phyloP scores from a whole-genome alignment of 2,888 invertebrate genomes.

The Cremastobaeus sp. region DNA sequence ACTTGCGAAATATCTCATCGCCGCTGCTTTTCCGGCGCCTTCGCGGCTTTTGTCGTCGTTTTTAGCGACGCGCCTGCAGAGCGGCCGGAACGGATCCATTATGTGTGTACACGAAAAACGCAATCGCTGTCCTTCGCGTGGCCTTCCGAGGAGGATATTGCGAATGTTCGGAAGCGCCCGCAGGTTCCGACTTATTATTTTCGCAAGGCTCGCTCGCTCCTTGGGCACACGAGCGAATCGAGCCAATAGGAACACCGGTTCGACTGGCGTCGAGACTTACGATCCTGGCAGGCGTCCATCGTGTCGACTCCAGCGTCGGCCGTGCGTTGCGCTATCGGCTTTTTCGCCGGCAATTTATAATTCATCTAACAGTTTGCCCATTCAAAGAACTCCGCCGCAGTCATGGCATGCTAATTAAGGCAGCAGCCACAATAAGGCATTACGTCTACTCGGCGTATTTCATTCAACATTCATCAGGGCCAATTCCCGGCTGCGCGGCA shows the following conservation, averaged over 20 bases:
- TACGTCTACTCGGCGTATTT: background rate
- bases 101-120: slow-evolving; percentile 50
- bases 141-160: slow-evolving; percentile 40
- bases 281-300: slow-evolving; percentile 55
- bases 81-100: slow-evolving; percentile 68
- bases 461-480: background rate
- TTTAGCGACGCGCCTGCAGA: slow-evolving; percentile 31
- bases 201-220: slow-evolving; percentile 62
- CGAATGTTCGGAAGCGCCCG: slow-evolving; percentile 39
- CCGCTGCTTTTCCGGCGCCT: background rate
- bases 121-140: slow-evolving; percentile 14
- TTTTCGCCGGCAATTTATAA: slow-evolving; percentile 28
- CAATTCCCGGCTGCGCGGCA: background rate
- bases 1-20: slow-evolving; percentile 42
- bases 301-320: slow-evolving; percentile 25
- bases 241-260: slow-evolving; percentile 31
- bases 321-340: slow-evolving; percentile 21
- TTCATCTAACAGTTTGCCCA: slow-evolving; percentile 16
- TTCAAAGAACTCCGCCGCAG: background rate
- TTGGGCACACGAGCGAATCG: slow-evolving; percentile 35
- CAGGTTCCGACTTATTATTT: slow-evolving; percentile 68
- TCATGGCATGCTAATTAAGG: background rate
- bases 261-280: slow-evolving; percentile 30
- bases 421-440: slow-evolving; percentile 3
- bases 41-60: slow-evolving; percentile 23